Evolutionary conservation across 2,888 invertebrate genomes (phyloP).

Genomic region (Gibbula magus): DNA sequence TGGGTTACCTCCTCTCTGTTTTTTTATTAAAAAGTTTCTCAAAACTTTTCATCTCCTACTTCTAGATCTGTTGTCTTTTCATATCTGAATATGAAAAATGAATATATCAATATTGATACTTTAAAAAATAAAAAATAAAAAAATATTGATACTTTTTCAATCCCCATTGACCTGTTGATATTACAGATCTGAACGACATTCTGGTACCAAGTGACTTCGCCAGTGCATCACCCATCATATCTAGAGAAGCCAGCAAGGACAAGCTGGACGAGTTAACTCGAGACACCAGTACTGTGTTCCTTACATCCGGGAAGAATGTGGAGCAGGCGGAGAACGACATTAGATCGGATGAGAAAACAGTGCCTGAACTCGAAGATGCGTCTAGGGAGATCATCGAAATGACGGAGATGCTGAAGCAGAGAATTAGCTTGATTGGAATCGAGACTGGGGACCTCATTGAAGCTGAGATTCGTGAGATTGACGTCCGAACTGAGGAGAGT

Average conservation of each 20-base stretch:
- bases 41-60: no score
- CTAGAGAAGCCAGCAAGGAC: neutral
- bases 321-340: neutral
- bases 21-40: no score
- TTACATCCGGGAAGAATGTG: neutral
- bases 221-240: neutral
- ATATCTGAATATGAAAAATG: no score
- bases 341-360: neutral
- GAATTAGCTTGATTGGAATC: neutral
- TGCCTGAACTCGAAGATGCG: neutral
- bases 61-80: no score
- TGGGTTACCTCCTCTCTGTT: no score
- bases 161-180: no score
- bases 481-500: neutral
- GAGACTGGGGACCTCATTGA: neutral
- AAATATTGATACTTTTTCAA: no score
- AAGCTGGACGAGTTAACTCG: neutral
- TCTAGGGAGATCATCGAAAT: conserved; percentile 12
- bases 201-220: neutral
- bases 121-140: no score
- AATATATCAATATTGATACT: no score
- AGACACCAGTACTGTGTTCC: conserved; percentile 10
- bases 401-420: conserved; percentile 1
- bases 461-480: neutral
- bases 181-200: neutral